These are phyloP conservation scores for Drosophila bocqueti DNA, from an alignment of 1,140 invertebrate species.

Conservation along the genomic window DNA sequence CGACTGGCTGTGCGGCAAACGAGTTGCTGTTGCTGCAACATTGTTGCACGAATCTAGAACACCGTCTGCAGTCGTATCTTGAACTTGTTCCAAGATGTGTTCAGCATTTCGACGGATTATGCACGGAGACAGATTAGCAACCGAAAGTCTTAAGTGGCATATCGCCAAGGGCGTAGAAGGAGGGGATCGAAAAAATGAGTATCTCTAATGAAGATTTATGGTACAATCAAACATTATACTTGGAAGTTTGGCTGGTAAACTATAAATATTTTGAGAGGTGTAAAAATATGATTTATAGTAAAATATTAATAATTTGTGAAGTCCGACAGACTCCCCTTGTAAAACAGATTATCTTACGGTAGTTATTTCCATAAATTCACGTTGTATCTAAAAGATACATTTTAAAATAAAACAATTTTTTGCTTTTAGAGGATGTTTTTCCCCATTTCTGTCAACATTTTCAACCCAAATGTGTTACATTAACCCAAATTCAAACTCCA, in stretches of 20 bases:
- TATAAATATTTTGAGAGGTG: too few species aligned
- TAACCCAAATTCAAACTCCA: slow-evolving; percentile 65
- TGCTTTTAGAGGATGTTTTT: slow-evolving; percentile 3
- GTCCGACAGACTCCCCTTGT: not conserved
- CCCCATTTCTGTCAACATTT: slow-evolving; percentile 18
- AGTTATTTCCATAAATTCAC: not conserved
- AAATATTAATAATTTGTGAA: not conserved
- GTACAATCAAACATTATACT: not conserved
- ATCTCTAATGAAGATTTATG: slow-evolving; percentile 26
- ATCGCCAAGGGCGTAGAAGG: slow-evolving; percentile 10
- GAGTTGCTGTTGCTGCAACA: slow-evolving; percentile 61
- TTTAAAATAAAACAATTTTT: not conserved
- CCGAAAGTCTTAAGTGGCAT: slow-evolving; percentile 21
- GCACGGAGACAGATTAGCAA: slow-evolving; percentile 29
- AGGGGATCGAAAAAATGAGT: not conserved
- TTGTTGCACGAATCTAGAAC: slow-evolving; percentile 74
- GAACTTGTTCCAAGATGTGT: slow-evolving; percentile 52
- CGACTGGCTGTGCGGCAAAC: slow-evolving; percentile 41
- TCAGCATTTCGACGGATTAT: slow-evolving; percentile 31
- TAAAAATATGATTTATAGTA: not conserved
- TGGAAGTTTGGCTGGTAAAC: not conserved
- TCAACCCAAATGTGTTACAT: slow-evolving; percentile 53
- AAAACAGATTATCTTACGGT: not conserved
- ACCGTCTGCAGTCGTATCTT: slow-evolving; percentile 50
- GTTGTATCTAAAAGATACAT: not conserved